Evolutionary conservation across 37 sponge, comb jelly and placozoan genomes (phyloP).

Genomic region (Lycopodina hypogea): DNA sequence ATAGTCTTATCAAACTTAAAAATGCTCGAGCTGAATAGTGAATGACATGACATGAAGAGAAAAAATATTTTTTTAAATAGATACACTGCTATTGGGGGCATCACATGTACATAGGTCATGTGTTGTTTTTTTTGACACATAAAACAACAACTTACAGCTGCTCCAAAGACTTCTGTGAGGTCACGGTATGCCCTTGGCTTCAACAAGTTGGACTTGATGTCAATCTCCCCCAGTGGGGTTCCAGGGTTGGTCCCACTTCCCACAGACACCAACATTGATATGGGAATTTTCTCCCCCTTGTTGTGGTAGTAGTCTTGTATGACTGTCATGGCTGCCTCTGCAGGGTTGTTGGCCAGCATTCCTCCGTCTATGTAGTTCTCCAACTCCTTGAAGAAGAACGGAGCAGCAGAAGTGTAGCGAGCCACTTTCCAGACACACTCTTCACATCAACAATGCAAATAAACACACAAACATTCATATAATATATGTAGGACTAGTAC

Average conservation of each 20-base stretch:
- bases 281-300: slow-evolving; percentile 33
- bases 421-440: slow-evolving; percentile 58
- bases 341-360: slow-evolving; percentile 49
- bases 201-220: slow-evolving; percentile 10
- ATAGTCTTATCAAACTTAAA: no score
- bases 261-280: slow-evolving; percentile 47
- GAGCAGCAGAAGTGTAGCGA: slow-evolving; percentile 59
- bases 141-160: slow-evolving; percentile 38
- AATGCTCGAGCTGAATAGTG: no score
- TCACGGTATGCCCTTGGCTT: not conserved
- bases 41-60: no score
- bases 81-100: no score
- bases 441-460: not conserved
- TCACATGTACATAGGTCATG: no score
- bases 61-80: no score
- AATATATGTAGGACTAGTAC: no score
- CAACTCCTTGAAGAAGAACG: slow-evolving; percentile 38
- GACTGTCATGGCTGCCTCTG: slow-evolving; percentile 26
- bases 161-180: slow-evolving; percentile 1
- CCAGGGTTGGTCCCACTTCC: slow-evolving; percentile 43
- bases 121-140: no score
- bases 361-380: slow-evolving; percentile 65
- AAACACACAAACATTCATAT: no score
- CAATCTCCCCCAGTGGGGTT: slow-evolving; percentile 16
- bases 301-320: slow-evolving; percentile 49